Evolutionary conservation across 2,797 vertebrate species (phyloP).

Genomic region (Melanotaenia nigrans): DNA sequence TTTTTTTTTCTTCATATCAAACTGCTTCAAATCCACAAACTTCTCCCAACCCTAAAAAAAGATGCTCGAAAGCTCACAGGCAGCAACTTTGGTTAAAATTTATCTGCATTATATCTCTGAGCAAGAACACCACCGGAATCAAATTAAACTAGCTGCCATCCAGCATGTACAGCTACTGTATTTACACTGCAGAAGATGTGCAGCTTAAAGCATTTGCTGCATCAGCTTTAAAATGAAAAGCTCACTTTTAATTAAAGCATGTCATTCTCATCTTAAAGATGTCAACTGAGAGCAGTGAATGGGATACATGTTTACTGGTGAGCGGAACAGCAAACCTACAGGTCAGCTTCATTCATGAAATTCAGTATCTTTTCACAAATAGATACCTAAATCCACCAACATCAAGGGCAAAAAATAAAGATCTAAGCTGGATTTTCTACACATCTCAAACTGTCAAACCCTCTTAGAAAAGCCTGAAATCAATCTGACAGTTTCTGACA

Average conservation of each 20-base stretch:
- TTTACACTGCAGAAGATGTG: background rate
- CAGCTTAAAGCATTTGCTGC: background rate
- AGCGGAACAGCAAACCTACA: background rate
- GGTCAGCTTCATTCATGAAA: background rate
- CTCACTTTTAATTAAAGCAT: constrained; percentile 9
- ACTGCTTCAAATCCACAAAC: too few relatives aligned
- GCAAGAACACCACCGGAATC: background rate
- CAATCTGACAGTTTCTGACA: constrained; percentile 11
- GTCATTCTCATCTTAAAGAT: background rate
- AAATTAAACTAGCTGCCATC: constrained; percentile 11
- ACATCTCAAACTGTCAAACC: background rate
- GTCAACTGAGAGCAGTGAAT: background rate
- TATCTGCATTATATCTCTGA: background rate
- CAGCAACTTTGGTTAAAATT: background rate
- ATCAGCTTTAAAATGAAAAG: constrained; percentile 10
- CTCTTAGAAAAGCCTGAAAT: constrained; percentile 26
- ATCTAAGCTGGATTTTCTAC: background rate
- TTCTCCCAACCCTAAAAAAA: background rate
- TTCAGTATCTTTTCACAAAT: background rate
- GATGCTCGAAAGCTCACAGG: background rate
- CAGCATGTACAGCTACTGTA: background rate
- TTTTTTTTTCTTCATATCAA: background rate
- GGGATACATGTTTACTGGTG: background rate
- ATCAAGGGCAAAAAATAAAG: background rate
- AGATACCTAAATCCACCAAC: background rate